Evolutionary conservation across 2,797 vertebrate species (phyloP), one percentile per base, ranked within the genome.

Genomic region (Gymnothorax reevesii): DNA sequence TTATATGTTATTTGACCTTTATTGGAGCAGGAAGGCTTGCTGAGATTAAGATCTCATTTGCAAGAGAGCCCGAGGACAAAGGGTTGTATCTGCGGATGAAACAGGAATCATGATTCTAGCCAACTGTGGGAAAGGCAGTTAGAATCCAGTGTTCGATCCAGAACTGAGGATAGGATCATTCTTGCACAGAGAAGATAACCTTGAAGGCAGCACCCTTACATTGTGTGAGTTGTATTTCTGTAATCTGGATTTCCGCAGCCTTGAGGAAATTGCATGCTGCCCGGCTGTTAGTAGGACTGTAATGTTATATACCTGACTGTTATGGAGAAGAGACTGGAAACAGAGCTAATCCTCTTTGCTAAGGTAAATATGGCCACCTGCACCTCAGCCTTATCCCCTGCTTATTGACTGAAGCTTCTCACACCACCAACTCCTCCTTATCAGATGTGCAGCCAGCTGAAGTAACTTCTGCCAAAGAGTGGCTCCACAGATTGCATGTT

Each of bases 301-400:
- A 2, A 20, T 20, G 15, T 52, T 13, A 13, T 77, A 15, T 49
- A 3, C 33, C 42, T 8, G 73, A 7, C 73, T 52, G 33, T 49
- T 25, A 42, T 77, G 2, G 27, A 77, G 73, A 49, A 49, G 33
- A 20, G 73, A 49, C 12, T 13, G 25, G 71, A 75, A 42, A 49
- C 33, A 20, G 71, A 75, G 25, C 64, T 42, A 42, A 49, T 42
- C 33, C 71, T 17, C 20, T 33, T 17, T 20, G 9, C 71, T 13
- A 4, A 42, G 71, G 33, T 75, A 75, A 75, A 75, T 75, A 75
- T 75, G 71, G 71, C 71, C 71, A 75, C 71, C 71, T 75, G 71
- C 71, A 75, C 71, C 25, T 73, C 69, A 42, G 69, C 64, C 64
- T 69, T 69, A 69, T 69, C 64, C 64, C 25, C 77, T 1, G 7